Percentiles rank a stretch among this genome's conserved stretches.
phyloP scores from a whole-genome alignment of 2,888 invertebrate genomes.

The Scrobipalpa costella region DNA sequence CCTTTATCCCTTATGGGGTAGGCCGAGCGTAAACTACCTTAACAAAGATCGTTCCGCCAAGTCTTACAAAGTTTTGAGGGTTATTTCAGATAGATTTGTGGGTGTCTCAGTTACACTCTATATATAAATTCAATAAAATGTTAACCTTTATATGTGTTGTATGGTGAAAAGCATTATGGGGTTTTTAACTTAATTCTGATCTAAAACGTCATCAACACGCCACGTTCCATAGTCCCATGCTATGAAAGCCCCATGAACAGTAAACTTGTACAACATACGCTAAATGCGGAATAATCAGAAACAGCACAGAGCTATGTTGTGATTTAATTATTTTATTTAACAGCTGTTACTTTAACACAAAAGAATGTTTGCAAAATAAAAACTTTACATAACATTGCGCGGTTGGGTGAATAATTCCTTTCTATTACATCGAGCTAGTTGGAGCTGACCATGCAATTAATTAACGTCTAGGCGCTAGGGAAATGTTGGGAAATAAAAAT shows the following conservation, averaged over 20 bases:
- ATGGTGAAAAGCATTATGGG: background rate
- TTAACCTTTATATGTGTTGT: background rate
- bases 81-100: too few relatives aligned
- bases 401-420: conserved; percentile 7
- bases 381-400: background rate
- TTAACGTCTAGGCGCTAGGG: conserved; percentile 16
- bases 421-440: conserved; percentile 15
- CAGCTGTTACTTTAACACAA: background rate
- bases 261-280: too few relatives aligned
- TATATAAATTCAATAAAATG: background rate
- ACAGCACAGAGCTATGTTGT: too few relatives aligned
- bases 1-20: too few relatives aligned
- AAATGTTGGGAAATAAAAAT: conserved; percentile 16
- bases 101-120: background rate
- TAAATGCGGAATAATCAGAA: too few relatives aligned
- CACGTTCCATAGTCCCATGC: background rate
- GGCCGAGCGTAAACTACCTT: too few relatives aligned
- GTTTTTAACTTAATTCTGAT: background rate
- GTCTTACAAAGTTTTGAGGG: too few relatives aligned
- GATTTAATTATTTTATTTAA: background rate
- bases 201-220: background rate
- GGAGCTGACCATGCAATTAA: conserved; percentile 18
- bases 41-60: too few relatives aligned
- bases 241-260: background rate
- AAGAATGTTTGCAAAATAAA: background rate